Evolutionary conservation across 2,113 vertebrate genomes (phyloP), one percentile per base, ranked within the genome.

Genomic region (Alosa alosa): DNA sequence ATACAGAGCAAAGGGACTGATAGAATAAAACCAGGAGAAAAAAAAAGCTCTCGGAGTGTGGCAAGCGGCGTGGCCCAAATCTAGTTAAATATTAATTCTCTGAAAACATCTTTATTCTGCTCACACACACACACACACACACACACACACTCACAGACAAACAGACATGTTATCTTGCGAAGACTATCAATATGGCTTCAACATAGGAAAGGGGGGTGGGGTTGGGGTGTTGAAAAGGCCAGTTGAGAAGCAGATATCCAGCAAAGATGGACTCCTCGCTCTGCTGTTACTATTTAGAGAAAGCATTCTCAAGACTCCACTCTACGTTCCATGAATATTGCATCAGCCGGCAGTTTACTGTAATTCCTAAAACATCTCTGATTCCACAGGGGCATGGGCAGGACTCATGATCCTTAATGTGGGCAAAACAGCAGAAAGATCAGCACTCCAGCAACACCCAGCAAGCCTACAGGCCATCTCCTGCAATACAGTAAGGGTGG

Each of bases 241-340:
- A 89, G 84, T 88, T 89, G 81, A 90, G 83, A 91, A 90, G 86
- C 88, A 84, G 83, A 91, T 91, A 92, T 90, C 82, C 85, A 90
- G 87, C 88, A 55, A 83, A 81, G 87, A 72, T 84, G 84, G 82
- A 89, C 89, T 90, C 81, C 60, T 36, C 49, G 18, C 49, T 90
- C 86, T 91, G 31, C 15, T 31, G 86, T 92, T 91, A 85, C 90
- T 91, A 89, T 92, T 91, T 89, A 89, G 83, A 92, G 81, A n/a
- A 11, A 82, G 75, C 75, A 50, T 64, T 84, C 89, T 90, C 86
- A 82, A 88, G 41, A 86, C 88, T 84, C 82, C 88, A 88, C 81
- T 68, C 86, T 86, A 82, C 22, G 81, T 64, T 0, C 75, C 84
- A 92, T 93, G 89, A 91, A 92, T 93, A 92, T 90, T 92, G 89